Percentiles rank a stretch among this genome's conserved stretches.
phyloP scores from a whole-genome alignment of 2,113 vertebrate genomes.

The Scopus umbretta region DNA sequence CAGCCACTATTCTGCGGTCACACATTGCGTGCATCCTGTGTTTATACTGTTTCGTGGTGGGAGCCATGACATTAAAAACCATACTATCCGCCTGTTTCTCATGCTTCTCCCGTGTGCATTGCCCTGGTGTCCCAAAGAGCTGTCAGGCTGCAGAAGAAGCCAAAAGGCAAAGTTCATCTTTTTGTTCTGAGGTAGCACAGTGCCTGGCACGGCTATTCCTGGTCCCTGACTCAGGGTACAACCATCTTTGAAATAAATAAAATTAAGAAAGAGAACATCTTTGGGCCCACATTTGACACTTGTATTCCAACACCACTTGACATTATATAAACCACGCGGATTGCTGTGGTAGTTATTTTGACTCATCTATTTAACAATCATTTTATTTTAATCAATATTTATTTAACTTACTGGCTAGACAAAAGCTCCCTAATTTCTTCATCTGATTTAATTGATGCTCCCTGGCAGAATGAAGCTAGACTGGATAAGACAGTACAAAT shows the following conservation, averaged over 20 bases:
- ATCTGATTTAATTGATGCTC: background rate
- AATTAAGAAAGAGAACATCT: background rate
- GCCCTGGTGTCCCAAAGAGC: background rate
- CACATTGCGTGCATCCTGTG: accelerated
- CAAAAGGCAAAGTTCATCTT: background rate
- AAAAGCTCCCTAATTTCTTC: conserved; percentile 32
- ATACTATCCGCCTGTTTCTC: accelerated
- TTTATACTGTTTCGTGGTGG: background rate
- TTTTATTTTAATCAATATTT: conserved; percentile 51
- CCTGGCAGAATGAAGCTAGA: background rate
- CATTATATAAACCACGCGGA: background rate
- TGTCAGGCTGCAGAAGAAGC: background rate
- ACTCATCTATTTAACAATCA: conserved; percentile 1
- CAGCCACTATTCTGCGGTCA: background rate
- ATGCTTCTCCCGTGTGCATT: accelerated
- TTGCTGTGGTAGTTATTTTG: background rate
- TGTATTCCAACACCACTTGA: background rate
- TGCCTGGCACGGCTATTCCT: background rate
- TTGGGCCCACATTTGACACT: conserved; percentile 2
- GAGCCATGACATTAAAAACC: background rate
- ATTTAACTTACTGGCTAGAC: conserved; percentile 12
- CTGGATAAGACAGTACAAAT: conserved; percentile 3
- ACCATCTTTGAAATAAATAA: conserved; percentile 20
- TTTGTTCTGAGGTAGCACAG: background rate
- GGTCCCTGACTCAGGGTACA: conserved; percentile 17